Conservation (phyloP, 2,797 vertebrate genomes). For the Neomorphus geoffroyi region DNA sequence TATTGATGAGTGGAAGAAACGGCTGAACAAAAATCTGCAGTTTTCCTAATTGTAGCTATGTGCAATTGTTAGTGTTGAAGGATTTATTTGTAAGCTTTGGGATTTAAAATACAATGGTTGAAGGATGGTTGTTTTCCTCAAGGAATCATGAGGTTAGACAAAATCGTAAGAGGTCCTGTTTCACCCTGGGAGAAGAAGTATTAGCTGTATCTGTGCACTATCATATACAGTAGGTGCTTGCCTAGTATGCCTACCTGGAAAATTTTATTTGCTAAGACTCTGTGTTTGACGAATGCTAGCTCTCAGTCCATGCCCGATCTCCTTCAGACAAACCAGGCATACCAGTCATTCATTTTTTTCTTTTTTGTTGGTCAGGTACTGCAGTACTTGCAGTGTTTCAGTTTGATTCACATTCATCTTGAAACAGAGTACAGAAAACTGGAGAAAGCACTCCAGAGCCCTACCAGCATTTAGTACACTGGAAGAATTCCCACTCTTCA, state of each 20-base stretch:
- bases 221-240: neutral
- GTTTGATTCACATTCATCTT: neutral
- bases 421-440: neutral
- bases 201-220: neutral
- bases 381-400: neutral
- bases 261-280: neutral
- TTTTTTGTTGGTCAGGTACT: neutral
- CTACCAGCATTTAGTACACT: neutral
- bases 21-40: neutral
- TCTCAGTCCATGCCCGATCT: neutral
- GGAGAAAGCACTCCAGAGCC: neutral
- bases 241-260: neutral
- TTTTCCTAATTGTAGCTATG: neutral
- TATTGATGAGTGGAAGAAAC: neutral
- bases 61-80: neutral
- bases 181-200: neutral
- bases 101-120: neutral
- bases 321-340: neutral
- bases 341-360: neutral
- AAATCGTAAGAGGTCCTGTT: neutral
- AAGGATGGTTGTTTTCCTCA: neutral
- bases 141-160: neutral
- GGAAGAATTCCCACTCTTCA: neutral
- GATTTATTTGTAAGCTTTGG: neutral
- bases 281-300: neutral